Conservation (phyloP, 2,113 vertebrate species). For the Hyla sarda region DNA sequence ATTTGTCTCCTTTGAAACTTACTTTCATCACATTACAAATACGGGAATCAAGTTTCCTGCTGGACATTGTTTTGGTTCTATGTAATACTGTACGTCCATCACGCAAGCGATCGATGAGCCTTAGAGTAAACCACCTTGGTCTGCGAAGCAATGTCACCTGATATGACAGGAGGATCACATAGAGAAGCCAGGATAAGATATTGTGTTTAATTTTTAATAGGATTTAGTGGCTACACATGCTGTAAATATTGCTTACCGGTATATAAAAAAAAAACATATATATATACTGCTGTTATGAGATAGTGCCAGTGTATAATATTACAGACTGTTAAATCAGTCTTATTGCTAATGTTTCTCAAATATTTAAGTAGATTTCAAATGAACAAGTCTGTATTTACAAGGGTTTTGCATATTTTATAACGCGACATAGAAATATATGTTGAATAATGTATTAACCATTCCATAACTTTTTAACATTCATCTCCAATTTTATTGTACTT, state of each 20-base stretch:
- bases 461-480: slow-evolving; percentile 23
- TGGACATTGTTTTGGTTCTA: not conserved
- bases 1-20: slow-evolving; percentile 15
- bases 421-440: not conserved
- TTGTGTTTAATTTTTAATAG: slow-evolving; percentile 47
- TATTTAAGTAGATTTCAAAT: not conserved
- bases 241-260: slow-evolving; percentile 33
- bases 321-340: not conserved
- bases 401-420: slow-evolving; percentile 31
- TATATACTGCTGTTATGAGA: not conserved
- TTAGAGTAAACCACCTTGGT: not conserved
- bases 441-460: slow-evolving; percentile 25
- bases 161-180: slow-evolving; percentile 1
- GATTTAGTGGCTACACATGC: slow-evolving; percentile 15
- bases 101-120: not conserved
- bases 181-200: not conserved
- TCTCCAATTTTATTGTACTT: slow-evolving; percentile 13
- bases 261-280: not conserved
- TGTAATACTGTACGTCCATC: not conserved
- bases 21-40: not conserved
- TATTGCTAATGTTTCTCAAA: slow-evolving; percentile 3
- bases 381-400: not conserved
- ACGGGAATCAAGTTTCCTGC: not conserved
- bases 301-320: slow-evolving; percentile 14
- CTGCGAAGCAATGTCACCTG: not conserved